phyloP scores from a whole-genome alignment of 2,888 invertebrate genomes.

The Hoplodrina ambigua region DNA sequence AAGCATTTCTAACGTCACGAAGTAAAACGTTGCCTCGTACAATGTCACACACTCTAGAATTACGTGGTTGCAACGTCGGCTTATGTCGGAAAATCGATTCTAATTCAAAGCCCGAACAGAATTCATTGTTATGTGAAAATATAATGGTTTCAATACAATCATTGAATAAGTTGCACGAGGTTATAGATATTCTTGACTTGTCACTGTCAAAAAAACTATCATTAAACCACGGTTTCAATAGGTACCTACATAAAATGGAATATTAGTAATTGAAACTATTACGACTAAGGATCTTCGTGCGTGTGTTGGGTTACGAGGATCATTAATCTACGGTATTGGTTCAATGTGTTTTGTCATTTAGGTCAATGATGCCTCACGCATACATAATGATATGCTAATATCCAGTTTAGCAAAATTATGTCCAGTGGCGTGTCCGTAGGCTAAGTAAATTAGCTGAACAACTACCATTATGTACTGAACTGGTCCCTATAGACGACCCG shows the following conservation, averaged over 20 bases:
- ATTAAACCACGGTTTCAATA: neutral
- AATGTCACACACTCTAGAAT: conserved; percentile 51
- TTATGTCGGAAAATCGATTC: conserved; percentile 51
- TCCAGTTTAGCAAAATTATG: conserved; percentile 26
- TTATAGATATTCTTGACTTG: neutral
- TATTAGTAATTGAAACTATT: neutral
- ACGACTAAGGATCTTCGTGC: neutral
- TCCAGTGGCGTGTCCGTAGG: conserved; percentile 13
- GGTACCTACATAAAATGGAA: neutral
- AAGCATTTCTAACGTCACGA: conserved; percentile 52
- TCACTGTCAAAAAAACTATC: neutral
- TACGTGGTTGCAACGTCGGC: conserved; percentile 46
- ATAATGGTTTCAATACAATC: conserved; percentile 1
- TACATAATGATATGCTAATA: conserved; percentile 43
- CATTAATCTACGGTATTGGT: neutral
- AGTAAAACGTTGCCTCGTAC: conserved; percentile 46
- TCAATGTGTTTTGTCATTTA: conserved; percentile 1
- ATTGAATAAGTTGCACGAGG: neutral
- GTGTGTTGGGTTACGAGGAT: neutral
- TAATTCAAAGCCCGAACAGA: conserved; percentile 40
- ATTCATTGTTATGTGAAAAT: conserved; percentile 25
- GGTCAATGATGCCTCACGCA: conserved; percentile 3
- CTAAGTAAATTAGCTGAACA: conserved; percentile 28
- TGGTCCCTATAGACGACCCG: conserved; percentile 12
- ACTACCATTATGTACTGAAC: conserved; percentile 18